Conservation (phyloP, 64 coral and sea anemone species). For the Trachythela sp. region DNA sequence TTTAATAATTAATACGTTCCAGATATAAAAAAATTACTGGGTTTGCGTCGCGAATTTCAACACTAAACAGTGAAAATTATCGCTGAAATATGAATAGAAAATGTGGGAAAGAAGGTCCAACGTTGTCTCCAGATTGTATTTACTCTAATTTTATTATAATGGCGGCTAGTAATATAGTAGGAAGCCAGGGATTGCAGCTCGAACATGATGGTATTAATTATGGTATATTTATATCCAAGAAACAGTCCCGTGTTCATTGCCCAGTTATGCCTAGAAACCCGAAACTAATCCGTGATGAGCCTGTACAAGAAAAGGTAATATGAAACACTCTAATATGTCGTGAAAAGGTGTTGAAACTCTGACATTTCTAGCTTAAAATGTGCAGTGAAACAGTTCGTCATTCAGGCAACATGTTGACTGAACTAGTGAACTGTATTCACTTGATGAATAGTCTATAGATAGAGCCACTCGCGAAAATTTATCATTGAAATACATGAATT, state of each 20-base stretch:
- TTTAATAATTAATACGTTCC: too few relatives aligned
- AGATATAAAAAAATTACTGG: not conserved
- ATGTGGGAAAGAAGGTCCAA: not conserved
- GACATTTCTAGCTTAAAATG: not conserved
- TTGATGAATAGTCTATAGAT: not conserved
- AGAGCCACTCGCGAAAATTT: too few relatives aligned
- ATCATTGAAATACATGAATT: too few relatives aligned
- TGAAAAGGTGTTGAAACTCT: not conserved
- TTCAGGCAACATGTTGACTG: too few relatives aligned
- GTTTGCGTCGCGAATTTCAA: not conserved
- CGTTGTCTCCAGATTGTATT: not conserved
- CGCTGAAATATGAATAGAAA: too few relatives aligned
- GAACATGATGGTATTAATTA: not conserved
- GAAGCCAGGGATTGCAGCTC: too few relatives aligned
- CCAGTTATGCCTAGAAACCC: conserved; percentile 5
- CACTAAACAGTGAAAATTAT: too few relatives aligned
- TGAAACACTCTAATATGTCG: not conserved
- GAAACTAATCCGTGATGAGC: too few relatives aligned
- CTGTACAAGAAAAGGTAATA: too few relatives aligned
- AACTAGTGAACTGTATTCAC: not conserved
- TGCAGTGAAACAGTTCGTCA: too few relatives aligned
- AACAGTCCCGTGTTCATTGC: not conserved
- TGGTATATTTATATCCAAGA: too few relatives aligned
- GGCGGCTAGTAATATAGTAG: not conserved
- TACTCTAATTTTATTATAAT: not conserved